Evolutionary conservation across 2,888 invertebrate genomes (phyloP).

Genomic region (Meta bourneti): DNA sequence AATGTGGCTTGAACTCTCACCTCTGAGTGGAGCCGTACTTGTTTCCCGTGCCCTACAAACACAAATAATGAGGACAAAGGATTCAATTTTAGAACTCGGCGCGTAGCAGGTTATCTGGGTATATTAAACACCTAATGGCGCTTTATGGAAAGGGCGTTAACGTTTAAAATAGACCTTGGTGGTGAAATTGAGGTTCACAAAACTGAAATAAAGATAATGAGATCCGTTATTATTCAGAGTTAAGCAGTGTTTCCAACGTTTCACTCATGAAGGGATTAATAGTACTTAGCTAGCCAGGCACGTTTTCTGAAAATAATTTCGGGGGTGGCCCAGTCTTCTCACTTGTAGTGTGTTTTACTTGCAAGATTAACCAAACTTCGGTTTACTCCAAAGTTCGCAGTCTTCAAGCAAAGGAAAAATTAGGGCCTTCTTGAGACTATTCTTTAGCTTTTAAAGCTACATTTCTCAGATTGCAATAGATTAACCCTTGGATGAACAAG

Average conservation of each 20-base stretch:
- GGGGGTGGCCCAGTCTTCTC: not conserved
- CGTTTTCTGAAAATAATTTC: not conserved
- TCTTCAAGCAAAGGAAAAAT: not conserved
- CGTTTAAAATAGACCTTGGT: constrained; percentile 12
- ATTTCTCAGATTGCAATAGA: not conserved
- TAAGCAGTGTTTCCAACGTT: not conserved
- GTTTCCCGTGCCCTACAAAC: constrained; percentile 41
- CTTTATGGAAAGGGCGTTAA: constrained; percentile 37
- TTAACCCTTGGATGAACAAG: too few relatives aligned
- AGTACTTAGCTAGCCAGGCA: not conserved
- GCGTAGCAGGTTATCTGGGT: not conserved
- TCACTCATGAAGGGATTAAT: not conserved
- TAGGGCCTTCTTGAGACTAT: not conserved
- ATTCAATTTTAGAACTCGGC: constrained; percentile 27
- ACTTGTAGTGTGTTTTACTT: not conserved
- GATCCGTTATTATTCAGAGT: not conserved
- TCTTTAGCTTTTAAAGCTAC: not conserved
- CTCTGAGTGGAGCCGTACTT: not conserved
- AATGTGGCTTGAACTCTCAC: constrained; percentile 32
- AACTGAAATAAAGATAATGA: not conserved
- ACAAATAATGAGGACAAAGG: constrained; percentile 33
- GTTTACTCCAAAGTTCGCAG: not conserved
- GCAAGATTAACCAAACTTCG: not conserved
- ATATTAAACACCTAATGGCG: constrained; percentile 32
- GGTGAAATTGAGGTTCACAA: not conserved